A percentile compares a stretch with the other conserved stretches of the same genome.
phyloP scores from a whole-genome alignment of 1,140 invertebrate species.

The Theocolax elegans region DNA sequence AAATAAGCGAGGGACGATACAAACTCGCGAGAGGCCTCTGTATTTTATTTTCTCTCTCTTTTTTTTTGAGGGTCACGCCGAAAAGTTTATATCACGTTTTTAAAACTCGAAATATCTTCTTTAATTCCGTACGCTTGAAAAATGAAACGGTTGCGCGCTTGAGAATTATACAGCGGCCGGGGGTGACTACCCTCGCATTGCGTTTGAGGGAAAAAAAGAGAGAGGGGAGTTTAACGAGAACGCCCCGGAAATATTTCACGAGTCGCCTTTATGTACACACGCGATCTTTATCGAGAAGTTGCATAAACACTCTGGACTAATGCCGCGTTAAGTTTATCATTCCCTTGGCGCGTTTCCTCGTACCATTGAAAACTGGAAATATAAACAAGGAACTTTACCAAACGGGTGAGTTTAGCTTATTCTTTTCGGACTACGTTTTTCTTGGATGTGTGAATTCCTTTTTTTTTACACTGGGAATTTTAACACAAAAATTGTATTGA shows the following conservation, averaged over 20 bases:
- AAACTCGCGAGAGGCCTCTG: slow-evolving; percentile 3
- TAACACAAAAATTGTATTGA: too few relatives aligned
- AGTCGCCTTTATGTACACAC: not conserved
- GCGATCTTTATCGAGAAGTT: not conserved
- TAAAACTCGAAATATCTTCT: slow-evolving; percentile 1
- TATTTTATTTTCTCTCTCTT: not conserved
- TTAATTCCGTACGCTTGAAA: slow-evolving; percentile 6
- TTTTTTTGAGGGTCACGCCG: not conserved
- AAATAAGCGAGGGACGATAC: slow-evolving; percentile 30
- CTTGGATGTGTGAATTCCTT: too few relatives aligned
- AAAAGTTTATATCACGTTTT: too few relatives aligned
- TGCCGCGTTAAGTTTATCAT: not conserved
- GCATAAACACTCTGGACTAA: not conserved
- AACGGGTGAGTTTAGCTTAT: too few relatives aligned
- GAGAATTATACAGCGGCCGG: not conserved
- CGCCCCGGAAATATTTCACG: too few relatives aligned
- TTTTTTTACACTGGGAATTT: too few relatives aligned
- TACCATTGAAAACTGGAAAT: not conserved
- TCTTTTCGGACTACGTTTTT: too few relatives aligned
- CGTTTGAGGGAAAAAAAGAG: too few relatives aligned
- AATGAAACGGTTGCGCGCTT: not conserved
- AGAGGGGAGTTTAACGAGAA: too few relatives aligned
- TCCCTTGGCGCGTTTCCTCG: too few relatives aligned
- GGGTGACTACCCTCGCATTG: too few relatives aligned
- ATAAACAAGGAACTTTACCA: not conserved